Percentiles rank a stretch among this genome's conserved stretches.
These are phyloP conservation scores for Helobdella robusta DNA, from an alignment of 2,888 invertebrate genomes.

Conservation along the genomic window DNA sequence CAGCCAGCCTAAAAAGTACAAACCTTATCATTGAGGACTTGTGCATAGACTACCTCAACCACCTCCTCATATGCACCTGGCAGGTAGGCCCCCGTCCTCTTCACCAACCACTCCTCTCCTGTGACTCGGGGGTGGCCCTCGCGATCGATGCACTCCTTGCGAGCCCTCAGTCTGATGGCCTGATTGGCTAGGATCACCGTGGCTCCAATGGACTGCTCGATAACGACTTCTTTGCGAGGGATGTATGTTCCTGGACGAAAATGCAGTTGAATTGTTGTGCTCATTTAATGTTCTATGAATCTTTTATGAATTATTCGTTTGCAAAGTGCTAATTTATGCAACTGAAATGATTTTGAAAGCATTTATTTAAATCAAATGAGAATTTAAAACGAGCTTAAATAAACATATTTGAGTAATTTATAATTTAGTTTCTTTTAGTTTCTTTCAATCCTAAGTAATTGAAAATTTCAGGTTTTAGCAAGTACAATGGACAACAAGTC, in stretches of 20 bases:
- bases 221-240: conserved; percentile 49
- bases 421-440: too few species aligned
- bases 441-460: too few species aligned
- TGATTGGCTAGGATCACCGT: conserved; percentile 51
- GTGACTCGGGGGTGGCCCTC: conserved; percentile 35
- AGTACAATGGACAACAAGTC: too few species aligned
- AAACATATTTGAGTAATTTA: too few species aligned
- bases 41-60: conserved; percentile 51
- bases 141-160: conserved; percentile 38
- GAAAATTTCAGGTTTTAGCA: too few species aligned
- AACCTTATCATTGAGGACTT: conserved; percentile 53
- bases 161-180: conserved; percentile 51
- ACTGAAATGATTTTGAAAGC: too few species aligned
- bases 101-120: conserved; percentile 53
- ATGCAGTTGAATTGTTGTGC: background rate
- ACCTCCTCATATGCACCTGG: conserved; percentile 54
- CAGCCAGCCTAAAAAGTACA: too few species aligned
- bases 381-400: too few species aligned
- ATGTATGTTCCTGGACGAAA: conserved; percentile 48
- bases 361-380: too few species aligned
- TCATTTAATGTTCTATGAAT: too few species aligned
- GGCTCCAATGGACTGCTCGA: conserved; percentile 50
- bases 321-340: too few species aligned
- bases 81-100: conserved; percentile 52
- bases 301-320: too few species aligned